phyloP scores from a whole-genome alignment of 2,888 invertebrate genomes.

The Thymelicus lineola region DNA sequence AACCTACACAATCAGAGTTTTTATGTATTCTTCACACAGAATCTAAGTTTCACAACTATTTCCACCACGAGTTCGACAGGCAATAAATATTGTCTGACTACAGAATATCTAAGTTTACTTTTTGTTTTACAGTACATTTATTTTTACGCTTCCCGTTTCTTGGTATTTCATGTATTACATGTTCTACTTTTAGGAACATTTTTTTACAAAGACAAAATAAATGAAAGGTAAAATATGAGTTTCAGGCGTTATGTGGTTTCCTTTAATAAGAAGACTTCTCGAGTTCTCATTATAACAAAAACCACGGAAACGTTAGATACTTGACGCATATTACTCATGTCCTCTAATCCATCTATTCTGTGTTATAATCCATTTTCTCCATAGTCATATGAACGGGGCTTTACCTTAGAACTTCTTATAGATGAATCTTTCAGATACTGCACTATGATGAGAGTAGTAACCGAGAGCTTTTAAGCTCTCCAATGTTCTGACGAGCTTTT shows the following conservation, averaged over 20 bases:
- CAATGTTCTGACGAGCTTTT: slow-evolving; percentile 31
- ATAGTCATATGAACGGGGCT: not conserved
- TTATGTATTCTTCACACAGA: not conserved
- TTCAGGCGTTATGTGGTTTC: no score
- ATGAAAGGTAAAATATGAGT: no score
- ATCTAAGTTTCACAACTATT: not conserved
- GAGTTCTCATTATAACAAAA: no score
- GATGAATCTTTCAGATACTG: slow-evolving; percentile 36
- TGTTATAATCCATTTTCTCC: not conserved
- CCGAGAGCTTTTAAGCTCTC: slow-evolving; percentile 33
- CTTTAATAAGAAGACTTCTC: no score
- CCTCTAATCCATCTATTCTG: no score
- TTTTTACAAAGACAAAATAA: no score
- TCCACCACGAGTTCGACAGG: not conserved
- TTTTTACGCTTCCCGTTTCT: not conserved
- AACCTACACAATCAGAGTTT: not conserved
- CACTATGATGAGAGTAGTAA: slow-evolving; percentile 33
- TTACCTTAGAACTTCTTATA: slow-evolving; percentile 14
- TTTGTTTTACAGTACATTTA: not conserved
- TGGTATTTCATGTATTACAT: no score
- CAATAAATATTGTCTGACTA: not conserved
- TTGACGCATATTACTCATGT: no score
- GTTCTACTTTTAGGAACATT: no score
- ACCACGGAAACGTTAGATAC: no score
- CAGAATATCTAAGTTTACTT: not conserved